Evolutionary conservation across 2,113 vertebrate genomes (phyloP), one percentile per base, ranked within the genome.

Genomic region (Sceloporus undulatus): DNA sequence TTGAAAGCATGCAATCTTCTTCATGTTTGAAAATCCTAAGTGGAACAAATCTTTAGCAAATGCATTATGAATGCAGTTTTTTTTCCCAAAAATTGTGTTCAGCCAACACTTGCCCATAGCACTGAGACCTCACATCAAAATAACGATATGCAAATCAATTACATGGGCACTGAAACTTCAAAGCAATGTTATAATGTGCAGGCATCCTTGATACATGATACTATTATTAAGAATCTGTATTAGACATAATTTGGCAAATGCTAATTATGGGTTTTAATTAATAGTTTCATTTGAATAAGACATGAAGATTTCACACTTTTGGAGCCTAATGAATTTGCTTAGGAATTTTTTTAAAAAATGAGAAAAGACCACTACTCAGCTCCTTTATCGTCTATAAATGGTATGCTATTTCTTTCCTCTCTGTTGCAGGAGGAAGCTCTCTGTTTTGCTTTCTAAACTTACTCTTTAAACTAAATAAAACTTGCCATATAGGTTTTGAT

Each of bases 401-500:
- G 21, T 2, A 13, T 38, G 59, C 14, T 54, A 2, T 62, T 74
- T 68, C 42, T n/a, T 3, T 1, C 9, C 4, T 68, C 71, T 89
- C 84, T 84, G 16, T 82, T 93, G 73, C 89, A 93, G 93, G 93
- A 94, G 84, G 65, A 91, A 19, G 94, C 79, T 82, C 92, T 95
- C 96, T 92, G 81, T 95, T 95, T 96, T 93, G 59, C 89, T 95
- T 94, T 91, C 70, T 94, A 95, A 96, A 94, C 90, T 92, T 76
- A 94, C 84, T 94, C 96, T 94, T 95, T 94, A 95, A 94, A 96
- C 94, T 93, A 95, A 96, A 95, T 96, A 96, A 96, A 96, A 96
- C 92, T 95, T 95, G 93, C 86, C 85, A 90, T 87, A 94, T 95
- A 94, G 95, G 95, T 92, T 94, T 95, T 95, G 95, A 96, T 94